Base-by-base conservation (phyloP, 2,113 vertebrate genomes). In the Rattus norvegicus region DNA sequence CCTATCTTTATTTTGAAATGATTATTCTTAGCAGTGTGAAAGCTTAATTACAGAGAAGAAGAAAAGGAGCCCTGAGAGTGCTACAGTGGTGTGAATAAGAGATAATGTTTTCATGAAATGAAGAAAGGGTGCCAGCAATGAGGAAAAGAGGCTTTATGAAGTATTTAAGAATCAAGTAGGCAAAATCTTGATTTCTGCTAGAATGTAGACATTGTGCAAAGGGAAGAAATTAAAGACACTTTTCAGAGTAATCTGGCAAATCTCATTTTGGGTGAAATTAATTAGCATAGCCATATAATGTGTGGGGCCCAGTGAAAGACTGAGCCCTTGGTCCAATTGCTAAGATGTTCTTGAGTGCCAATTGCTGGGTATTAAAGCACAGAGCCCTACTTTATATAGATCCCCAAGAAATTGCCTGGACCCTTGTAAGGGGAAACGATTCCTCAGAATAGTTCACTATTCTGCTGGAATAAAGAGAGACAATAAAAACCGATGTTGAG, bases 321-420 rank as follows among this genome's bases (percentile, higher is more conserved):
- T 20, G 17, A 4, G 3, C 17, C 1, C 49, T 91, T 89, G 9
- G 52, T 85, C 47, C 80, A 92, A 70, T 8, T 52, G 39, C 70
- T 76, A 72, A 52, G 52, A 84, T 33, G 73, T 59, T 56, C 30
- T 49, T 84, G 52, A 13, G 47, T 7, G 61, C 28, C 30, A 90
- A 65, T 5, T 61, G 9, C 5, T 10, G 17, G 65, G 4, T 4
- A 75, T 56, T 92, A 76, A 95, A 75, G 30, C 7, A 2, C 2
- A 19, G 16, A 7, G 5, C 11, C 20, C 39, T n/a, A 70, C 10
- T 11, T 0, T 19, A 5, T 10, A n/a, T 19, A n/a, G 20, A 13
- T 9, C 52, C 5, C 16, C 36, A 20, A 14, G 33, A 6, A 17
- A 56, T 20, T 43, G 59, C 26, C 13, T 43, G 28, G 43, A 39